Conservation (phyloP, 2,888 invertebrate species). For the Lingula anatina region DNA sequence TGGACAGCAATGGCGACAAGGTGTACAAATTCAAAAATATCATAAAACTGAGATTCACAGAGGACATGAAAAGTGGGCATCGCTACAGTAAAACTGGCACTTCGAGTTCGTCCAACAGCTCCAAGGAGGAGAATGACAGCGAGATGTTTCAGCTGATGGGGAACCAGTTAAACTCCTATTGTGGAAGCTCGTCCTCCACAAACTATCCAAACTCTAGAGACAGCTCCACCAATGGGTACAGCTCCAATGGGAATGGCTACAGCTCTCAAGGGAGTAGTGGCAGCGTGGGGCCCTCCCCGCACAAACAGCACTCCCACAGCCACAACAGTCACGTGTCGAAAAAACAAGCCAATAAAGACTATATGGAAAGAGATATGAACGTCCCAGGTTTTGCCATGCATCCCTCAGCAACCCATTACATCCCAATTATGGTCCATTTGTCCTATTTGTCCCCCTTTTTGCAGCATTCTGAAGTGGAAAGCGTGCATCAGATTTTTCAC, state of each 20-base stretch:
- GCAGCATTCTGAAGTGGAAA: slow-evolving; percentile 4
- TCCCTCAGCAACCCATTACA: slow-evolving; percentile 81
- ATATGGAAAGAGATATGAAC: no score
- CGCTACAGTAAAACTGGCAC: no score
- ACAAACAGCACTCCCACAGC: no score
- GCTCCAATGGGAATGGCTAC: slow-evolving; percentile 1
- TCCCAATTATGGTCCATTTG: slow-evolving; percentile 62
- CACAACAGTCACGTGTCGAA: no score
- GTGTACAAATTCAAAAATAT: slow-evolving; percentile 89
- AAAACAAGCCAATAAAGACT: no score
- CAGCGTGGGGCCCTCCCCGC: no score
- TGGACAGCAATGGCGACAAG: slow-evolving; percentile 14
- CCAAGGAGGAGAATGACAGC: no score
- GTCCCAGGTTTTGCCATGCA: slow-evolving; percentile 89
- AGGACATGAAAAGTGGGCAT: slow-evolving; percentile 18
- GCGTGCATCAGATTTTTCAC: slow-evolving; percentile 28
- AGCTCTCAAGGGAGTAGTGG: slow-evolving; percentile 3
- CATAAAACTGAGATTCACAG: slow-evolving; percentile 79
- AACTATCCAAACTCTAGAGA: slow-evolving; percentile 15
- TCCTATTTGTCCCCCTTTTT: slow-evolving; percentile 18
- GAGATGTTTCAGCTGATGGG: no score
- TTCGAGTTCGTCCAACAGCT: not conserved
- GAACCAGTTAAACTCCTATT: slow-evolving; percentile 13
- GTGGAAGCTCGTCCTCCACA: slow-evolving; percentile 18
- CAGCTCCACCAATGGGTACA: slow-evolving; percentile 2